Evolutionary conservation across 2,797 vertebrate species (phyloP), one percentile per base, ranked within the genome.

Genomic region (Poliocrania exsul): DNA sequence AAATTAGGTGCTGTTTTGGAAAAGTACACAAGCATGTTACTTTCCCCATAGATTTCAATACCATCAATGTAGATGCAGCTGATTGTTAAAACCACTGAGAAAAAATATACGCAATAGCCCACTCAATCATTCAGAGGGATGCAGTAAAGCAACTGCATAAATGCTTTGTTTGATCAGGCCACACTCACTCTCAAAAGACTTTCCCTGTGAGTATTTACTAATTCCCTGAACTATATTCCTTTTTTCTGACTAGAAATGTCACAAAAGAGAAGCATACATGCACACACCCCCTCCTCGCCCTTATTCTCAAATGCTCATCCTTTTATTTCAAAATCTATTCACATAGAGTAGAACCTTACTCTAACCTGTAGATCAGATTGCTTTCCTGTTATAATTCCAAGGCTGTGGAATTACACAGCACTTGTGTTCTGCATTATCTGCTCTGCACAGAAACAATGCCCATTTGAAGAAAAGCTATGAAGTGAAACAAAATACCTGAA

Each of bases 401-500:
- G 1, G 8, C 38, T n/a, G 11, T 26, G 31, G 15, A 82, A 79
- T 64, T 47, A 80, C 14, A 82, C 14, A 83, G 37, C 46, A 16
- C 9, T 66, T 46, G 19, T 51, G 11, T 61, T 80, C 44, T 66
- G 19, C 35, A 11, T 56, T 51, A 61, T 26, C 33, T 70, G 47
- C 29, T 20, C 64, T 73, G 66, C 38, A 86, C 16, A 80, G 71
- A 84, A 75, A 57, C 10, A 53, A 69, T 31, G 38, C 2, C 16
- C 50, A 11, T 29, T 46, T 54, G 38, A 86, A 72, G 42, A 78
- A 61, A 42, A 82, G 14, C 9, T 78, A 58, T 3, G 35, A 90
- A 54, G n/a, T 42, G 50, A 87, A 85, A 90, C 26, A 56, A 56
- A 65, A 96, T 97, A 99, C 99, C 99, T 97, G 98, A 92, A 95